Percentiles rank a stretch among this genome's conserved stretches.
phyloP scores from a whole-genome alignment of 2,113 vertebrate species.

The Nyctereutes procyonoides region DNA sequence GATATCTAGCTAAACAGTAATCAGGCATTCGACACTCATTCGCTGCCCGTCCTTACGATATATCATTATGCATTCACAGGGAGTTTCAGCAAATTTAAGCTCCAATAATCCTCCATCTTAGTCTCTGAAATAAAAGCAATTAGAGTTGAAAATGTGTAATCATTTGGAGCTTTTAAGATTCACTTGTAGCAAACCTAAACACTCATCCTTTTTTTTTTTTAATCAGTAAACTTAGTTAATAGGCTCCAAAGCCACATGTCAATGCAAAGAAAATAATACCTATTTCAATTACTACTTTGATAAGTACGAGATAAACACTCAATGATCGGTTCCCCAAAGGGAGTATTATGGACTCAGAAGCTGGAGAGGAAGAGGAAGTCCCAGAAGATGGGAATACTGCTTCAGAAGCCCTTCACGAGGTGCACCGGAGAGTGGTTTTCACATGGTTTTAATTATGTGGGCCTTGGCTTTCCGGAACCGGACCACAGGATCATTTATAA shows the following conservation, averaged over 20 bases:
- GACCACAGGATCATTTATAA: not conserved
- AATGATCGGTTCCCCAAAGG: not conserved
- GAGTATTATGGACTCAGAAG: not conserved
- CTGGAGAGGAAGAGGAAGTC: not conserved
- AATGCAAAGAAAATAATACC: not conserved
- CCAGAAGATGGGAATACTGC: not conserved
- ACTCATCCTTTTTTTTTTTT: constrained; percentile 13
- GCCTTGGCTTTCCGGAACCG: not conserved
- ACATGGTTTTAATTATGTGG: not conserved
- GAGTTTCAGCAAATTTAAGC: constrained; percentile 38
- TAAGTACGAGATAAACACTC: not conserved
- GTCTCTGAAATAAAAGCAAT: constrained; percentile 39
- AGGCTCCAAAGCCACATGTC: not conserved
- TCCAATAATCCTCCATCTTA: not conserved
- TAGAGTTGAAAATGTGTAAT: not conserved
- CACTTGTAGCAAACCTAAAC: constrained; percentile 26
- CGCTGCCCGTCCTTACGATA: rapidly evolving
- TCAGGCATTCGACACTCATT: not conserved
- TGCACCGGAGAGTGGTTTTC: not conserved
- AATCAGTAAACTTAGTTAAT: constrained; percentile 1
- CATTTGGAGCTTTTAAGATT: constrained; percentile 36
- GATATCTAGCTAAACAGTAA: not conserved
- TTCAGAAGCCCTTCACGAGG: not conserved
- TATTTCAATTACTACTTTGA: not conserved
- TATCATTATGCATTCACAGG: not conserved